Evolutionary conservation across 1,140 invertebrate genomes (phyloP), one percentile per base, ranked within the genome.

Genomic region (Carposina sasakii): DNA sequence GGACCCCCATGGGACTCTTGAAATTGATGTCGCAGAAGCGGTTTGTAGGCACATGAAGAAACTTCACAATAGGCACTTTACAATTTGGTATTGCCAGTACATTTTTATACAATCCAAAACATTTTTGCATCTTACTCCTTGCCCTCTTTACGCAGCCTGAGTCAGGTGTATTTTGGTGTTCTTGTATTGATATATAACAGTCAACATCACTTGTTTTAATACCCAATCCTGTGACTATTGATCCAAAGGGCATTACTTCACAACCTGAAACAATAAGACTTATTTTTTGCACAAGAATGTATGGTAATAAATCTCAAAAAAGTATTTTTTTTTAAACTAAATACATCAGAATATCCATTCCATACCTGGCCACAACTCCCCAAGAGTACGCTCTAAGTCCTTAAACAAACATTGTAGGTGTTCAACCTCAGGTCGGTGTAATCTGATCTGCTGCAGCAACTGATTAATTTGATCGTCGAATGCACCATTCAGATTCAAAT

Each of bases 21-120:
- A 92, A 90, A 30, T 87, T 91, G 2, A 93, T 62, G 67, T 93
- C 92, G 60, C 90, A 91, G n/a, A 86, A 78, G 1, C 88, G 72
- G 6, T 76, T 58, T 1, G 86, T 89, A 4, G 81, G 74, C 6
- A 67, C 41, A 54, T 91, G 88, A 36, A 72, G 60, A 58, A 90
- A 90, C 62, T 91, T 91, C 8, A 93, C 87, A 54, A 92, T 91
- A 5, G 91, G 91, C 6, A 89, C 89, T 72, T 89, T 91, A 1
- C 91, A 90, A 28, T 69, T 70, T 1, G 85, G 76, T 39, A 92
- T 90, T 22, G 86, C 74, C 36, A 88, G 59, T 17, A 90, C 62
- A 39, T 89, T 72, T 3, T 65, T 62, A 60, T 89, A 91, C 6
- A 83, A 44, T 73, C 36, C 90, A 75, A 0, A 82, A 17, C 22